phyloP scores from a whole-genome alignment of 2,888 invertebrate genomes.

The Habroteleia sp. region DNA sequence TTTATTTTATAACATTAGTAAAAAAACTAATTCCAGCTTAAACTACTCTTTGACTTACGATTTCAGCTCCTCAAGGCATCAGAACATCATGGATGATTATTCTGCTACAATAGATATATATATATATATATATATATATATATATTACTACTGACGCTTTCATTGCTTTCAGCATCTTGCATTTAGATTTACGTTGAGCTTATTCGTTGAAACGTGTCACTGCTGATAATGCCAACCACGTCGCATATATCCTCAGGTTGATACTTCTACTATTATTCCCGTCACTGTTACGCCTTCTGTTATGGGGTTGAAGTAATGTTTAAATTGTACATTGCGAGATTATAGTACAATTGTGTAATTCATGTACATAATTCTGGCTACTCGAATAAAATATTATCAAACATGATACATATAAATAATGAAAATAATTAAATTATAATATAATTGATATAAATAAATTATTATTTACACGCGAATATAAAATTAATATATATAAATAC shows the following conservation, averaged over 20 bases:
- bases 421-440: too few relatives aligned
- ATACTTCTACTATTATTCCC: constrained; percentile 42
- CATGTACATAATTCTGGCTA: too few relatives aligned
- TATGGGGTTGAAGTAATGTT: constrained; percentile 11
- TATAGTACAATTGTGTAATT: constrained; percentile 1
- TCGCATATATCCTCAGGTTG: constrained; percentile 40
- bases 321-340: constrained; percentile 17
- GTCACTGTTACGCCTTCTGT: constrained; percentile 32
- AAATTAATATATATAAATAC: too few relatives aligned
- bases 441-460: too few relatives aligned
- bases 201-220: constrained; percentile 47
- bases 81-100: constrained; percentile 42
- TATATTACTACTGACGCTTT: constrained; percentile 49
- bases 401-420: too few relatives aligned
- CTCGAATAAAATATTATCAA: too few relatives aligned
- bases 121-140: too few relatives aligned
- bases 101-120: constrained; percentile 33
- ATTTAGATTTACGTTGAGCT: constrained; percentile 42
- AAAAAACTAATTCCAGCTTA: constrained; percentile 9
- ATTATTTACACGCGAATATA: too few relatives aligned
- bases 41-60: constrained; percentile 30
- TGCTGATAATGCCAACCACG: constrained; percentile 49
- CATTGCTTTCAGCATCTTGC: constrained; percentile 47
- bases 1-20: constrained; percentile 2
- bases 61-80: constrained; percentile 36